Evolutionary conservation across 2,797 vertebrate species (phyloP).

Genomic region (Apodemus agrarius): DNA sequence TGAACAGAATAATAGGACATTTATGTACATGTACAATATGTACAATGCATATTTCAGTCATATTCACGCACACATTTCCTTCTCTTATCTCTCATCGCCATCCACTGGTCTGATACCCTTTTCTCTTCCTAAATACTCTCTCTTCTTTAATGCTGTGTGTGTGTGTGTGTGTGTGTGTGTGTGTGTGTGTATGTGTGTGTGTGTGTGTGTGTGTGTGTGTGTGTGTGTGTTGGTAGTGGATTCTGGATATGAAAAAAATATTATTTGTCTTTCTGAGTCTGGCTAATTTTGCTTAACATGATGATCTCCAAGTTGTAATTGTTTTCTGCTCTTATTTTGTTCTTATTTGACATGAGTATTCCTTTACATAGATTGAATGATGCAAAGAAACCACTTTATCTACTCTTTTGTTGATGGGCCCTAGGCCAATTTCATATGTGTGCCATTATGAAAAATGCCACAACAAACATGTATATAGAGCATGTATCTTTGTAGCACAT

Average conservation of each 20-base stretch:
- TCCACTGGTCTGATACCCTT: neutral
- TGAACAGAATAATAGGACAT: neutral
- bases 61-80: no score
- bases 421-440: neutral
- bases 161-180: neutral
- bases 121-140: neutral
- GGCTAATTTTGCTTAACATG: neutral
- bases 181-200: no score
- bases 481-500: neutral
- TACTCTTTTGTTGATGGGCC: neutral
- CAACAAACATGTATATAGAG: neutral
- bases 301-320: neutral
- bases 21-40: neutral
- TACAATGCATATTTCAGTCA: neutral
- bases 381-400: neutral
- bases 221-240: neutral
- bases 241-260: neutral
- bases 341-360: neutral
- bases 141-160: neutral
- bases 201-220: neutral
- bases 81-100: neutral
- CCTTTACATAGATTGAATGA: neutral
- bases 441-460: neutral
- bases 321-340: neutral
- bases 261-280: neutral